Evolutionary conservation across 2,888 invertebrate species (phyloP).

Genomic region (Ferdinandea cuprea): DNA sequence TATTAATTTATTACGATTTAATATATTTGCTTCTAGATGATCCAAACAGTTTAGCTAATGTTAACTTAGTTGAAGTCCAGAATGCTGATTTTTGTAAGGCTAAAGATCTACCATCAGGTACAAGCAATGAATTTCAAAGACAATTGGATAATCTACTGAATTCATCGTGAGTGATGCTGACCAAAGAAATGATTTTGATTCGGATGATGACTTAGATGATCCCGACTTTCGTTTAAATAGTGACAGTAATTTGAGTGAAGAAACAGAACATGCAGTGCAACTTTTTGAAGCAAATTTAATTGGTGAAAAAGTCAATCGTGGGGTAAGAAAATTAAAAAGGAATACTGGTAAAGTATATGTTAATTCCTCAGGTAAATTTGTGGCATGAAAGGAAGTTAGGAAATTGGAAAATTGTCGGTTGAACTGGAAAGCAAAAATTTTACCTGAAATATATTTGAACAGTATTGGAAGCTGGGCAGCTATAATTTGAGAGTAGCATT

Average conservation of each 20-base stretch:
- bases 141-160: conserved; percentile 5
- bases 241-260: no score
- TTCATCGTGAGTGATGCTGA: conserved; percentile 6
- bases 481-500: no score
- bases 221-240: no score
- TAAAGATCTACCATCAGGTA: conserved; percentile 2
- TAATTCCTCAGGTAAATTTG: no score
- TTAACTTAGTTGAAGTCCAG: neutral
- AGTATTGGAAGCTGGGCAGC: no score
- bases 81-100: conserved; percentile 1
- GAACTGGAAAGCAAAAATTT: no score
- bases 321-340: conserved; percentile 5
- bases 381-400: no score
- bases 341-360: conserved; percentile 14
- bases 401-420: no score
- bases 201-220: conserved; percentile 5
- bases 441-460: no score
- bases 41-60: conserved; percentile 14
- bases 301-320: conserved; percentile 8
- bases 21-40: conserved; percentile 12
- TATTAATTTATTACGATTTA: conserved; percentile 7
- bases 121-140: conserved; percentile 16
- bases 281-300: conserved; percentile 11
- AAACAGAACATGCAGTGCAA: no score
- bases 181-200: conserved; percentile 11